Evolutionary conservation across 2,888 invertebrate species (phyloP).

Genomic region (Pilophorus perplexus): DNA sequence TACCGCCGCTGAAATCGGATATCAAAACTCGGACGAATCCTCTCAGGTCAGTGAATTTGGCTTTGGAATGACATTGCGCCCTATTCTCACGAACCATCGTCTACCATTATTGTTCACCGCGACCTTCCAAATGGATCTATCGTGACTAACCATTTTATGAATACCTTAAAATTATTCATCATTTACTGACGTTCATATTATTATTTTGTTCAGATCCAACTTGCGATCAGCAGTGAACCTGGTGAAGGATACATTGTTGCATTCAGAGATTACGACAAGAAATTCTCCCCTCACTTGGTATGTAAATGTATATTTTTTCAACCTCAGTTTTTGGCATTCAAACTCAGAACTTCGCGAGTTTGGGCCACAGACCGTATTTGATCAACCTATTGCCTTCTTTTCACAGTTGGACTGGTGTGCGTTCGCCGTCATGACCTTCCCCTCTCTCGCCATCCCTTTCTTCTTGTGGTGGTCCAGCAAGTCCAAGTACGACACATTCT

Average conservation of each 20-base stretch:
- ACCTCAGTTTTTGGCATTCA: too few relatives aligned
- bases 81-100: too few relatives aligned
- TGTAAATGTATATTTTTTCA: conserved; percentile 50
- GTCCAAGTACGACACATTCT: conserved; percentile 75
- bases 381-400: conserved; percentile 38
- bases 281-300: conserved; percentile 93
- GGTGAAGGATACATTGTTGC: conserved; percentile 94
- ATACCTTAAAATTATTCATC: too few relatives aligned
- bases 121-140: too few relatives aligned
- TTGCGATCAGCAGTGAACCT: conserved; percentile 78
- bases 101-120: too few relatives aligned
- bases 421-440: conserved; percentile 94
- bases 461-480: conserved; percentile 93
- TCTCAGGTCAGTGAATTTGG: conserved; percentile 61
- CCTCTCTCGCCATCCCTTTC: conserved; percentile 91
- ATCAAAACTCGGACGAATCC: conserved; percentile 80
- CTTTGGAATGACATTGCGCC: too few relatives aligned
- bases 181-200: too few relatives aligned
- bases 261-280: conserved; percentile 89
- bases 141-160: too few relatives aligned
- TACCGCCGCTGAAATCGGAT: conserved; percentile 88
- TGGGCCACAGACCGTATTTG: too few relatives aligned
- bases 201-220: conserved; percentile 52
- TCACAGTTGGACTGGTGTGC: conserved; percentile 85
- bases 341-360: too few relatives aligned